A percentile compares a stretch with the other conserved stretches of the same genome.
These are phyloP conservation scores for Mesochorus sp. DNA, from an alignment of 2,888 invertebrate species.

Conservation along the genomic window DNA sequence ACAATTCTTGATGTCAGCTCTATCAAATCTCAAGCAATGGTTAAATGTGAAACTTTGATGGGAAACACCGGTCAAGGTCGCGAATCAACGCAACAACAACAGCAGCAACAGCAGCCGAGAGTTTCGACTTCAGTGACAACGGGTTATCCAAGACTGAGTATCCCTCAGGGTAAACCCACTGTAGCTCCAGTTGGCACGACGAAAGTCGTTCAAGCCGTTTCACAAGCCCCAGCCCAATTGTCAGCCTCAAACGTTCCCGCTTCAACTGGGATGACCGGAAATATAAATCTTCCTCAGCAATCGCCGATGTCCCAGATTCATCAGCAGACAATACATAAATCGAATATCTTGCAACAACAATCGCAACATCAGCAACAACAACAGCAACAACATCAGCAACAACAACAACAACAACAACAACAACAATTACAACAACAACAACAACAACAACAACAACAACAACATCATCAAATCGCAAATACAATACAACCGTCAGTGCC, in stretches of 20 bases:
- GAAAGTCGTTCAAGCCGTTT: slow-evolving; percentile 49
- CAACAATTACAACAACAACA: slow-evolving; percentile 66
- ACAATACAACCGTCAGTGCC: slow-evolving; percentile 82
- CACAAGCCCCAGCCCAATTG: slow-evolving; percentile 66
- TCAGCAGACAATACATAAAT: slow-evolving; percentile 44
- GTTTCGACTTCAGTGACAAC: slow-evolving; percentile 61
- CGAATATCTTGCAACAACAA: slow-evolving; percentile 64
- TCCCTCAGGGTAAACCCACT: slow-evolving; percentile 68
- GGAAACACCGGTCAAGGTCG: slow-evolving; percentile 15
- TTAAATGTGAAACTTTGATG: slow-evolving; percentile 55
- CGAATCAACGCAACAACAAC: slow-evolving; percentile 46
- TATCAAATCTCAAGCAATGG: slow-evolving; percentile 37
- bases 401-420: slow-evolving; percentile 64
- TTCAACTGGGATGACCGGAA: slow-evolving; percentile 18
- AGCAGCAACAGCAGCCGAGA: slow-evolving; percentile 66
- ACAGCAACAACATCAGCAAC: slow-evolving; percentile 69
- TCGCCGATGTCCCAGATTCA: slow-evolving; percentile 66
- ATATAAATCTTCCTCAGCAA: slow-evolving; percentile 69
- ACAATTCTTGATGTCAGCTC: slow-evolving; percentile 35
- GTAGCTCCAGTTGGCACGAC: slow-evolving; percentile 64
- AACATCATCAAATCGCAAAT: slow-evolving; percentile 81
- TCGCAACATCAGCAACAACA: slow-evolving; percentile 73
- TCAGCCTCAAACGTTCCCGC: slow-evolving; percentile 62
- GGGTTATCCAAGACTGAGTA: slow-evolving; percentile 50
- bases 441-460: slow-evolving; percentile 77